These are phyloP conservation scores for Herminia tarsipennalis DNA, from an alignment of 2,888 invertebrate genomes.

Conservation along the genomic window DNA sequence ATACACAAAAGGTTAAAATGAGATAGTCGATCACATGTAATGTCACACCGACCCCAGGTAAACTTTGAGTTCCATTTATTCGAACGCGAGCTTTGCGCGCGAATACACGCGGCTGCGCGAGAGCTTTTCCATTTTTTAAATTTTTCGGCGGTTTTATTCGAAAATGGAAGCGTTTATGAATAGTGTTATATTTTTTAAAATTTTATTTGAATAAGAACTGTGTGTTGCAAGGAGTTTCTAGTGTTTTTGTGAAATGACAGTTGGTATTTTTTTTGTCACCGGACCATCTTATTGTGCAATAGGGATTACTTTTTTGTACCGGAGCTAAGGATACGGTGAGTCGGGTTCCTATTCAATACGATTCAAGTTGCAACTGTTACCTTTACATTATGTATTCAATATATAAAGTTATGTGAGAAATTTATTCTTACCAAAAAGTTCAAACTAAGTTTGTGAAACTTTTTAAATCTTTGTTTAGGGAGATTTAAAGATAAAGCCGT, in stretches of 20 bases:
- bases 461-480: too few species aligned
- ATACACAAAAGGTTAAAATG: constrained; percentile 39
- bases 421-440: too few species aligned
- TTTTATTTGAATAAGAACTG: constrained; percentile 35
- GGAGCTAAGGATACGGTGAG: constrained; percentile 70
- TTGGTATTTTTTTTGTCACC: constrained; percentile 62
- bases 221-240: constrained; percentile 52
- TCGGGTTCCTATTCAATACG: constrained; percentile 55
- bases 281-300: constrained; percentile 68
- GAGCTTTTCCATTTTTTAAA: constrained; percentile 38
- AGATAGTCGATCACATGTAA: constrained; percentile 61
- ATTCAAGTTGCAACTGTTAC: constrained; percentile 51
- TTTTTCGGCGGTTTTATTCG: constrained; percentile 48
- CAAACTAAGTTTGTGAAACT: too few species aligned
- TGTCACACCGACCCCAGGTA: constrained; percentile 77
- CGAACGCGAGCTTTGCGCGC: constrained; percentile 81
- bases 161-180: constrained; percentile 42
- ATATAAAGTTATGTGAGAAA: neutral
- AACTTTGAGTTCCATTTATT: constrained; percentile 70
- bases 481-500: too few species aligned
- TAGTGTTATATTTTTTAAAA: constrained; percentile 36
- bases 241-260: constrained; percentile 58
- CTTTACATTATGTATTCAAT: constrained; percentile 15
- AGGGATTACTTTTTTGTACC: constrained; percentile 68
- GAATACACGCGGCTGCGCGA: constrained; percentile 73